Evolutionary conservation across 2,797 vertebrate species (phyloP).

Genomic region (Rhodeus uyekii): DNA sequence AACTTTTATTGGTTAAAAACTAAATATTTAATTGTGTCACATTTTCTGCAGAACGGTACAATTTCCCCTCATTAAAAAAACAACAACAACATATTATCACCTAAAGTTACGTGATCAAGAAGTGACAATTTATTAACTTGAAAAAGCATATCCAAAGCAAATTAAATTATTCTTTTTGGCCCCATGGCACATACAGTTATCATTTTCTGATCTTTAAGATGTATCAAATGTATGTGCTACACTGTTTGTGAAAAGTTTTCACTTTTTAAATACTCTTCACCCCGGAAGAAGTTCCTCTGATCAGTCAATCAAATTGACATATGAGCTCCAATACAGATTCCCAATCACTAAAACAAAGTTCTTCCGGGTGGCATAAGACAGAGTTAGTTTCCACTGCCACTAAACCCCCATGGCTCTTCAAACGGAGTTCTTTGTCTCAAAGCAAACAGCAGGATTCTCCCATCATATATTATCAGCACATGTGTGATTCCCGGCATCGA

Average conservation of each 20-base stretch:
- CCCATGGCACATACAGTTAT: too few relatives aligned
- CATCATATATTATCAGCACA: conserved; percentile 65
- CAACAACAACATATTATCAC: too few relatives aligned
- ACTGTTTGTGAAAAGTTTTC: background rate
- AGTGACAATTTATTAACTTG: too few relatives aligned
- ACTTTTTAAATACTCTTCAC: background rate
- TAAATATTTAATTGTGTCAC: too few relatives aligned
- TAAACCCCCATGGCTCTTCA: conserved; percentile 54
- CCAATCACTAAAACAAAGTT: background rate
- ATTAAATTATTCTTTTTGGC: too few relatives aligned
- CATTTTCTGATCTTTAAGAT: too few relatives aligned
- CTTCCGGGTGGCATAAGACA: background rate
- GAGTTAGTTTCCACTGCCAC: conserved; percentile 22
- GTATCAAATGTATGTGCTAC: too few relatives aligned
- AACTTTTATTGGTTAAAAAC: too few relatives aligned
- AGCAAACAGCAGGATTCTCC: conserved; percentile 55
- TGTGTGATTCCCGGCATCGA: conserved; percentile 69
- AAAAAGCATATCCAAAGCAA: too few relatives aligned
- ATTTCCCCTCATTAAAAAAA: too few relatives aligned
- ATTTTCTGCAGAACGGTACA: too few relatives aligned
- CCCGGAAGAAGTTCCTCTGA: background rate
- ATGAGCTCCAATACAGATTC: background rate
- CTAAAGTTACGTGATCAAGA: too few relatives aligned
- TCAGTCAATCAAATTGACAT: background rate
- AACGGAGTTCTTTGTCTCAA: conserved; percentile 12